Evolutionary conservation across 2,888 invertebrate genomes (phyloP).

Genomic region (Mythimna lalbum): DNA sequence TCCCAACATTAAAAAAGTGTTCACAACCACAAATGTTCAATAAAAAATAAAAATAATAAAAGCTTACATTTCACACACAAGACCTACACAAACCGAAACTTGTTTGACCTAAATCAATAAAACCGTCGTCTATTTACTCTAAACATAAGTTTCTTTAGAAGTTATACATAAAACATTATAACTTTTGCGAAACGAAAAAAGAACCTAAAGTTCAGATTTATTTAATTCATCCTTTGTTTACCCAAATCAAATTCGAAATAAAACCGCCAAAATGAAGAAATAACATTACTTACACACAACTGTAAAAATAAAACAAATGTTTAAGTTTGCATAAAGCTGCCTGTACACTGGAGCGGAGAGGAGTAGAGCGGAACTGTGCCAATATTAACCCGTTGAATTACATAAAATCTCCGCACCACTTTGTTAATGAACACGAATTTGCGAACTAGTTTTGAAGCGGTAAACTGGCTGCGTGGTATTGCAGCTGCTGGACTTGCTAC

Average conservation of each 20-base stretch:
- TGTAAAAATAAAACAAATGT: constrained; percentile 42
- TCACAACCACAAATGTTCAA: no score
- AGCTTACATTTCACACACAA: background rate
- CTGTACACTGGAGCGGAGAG: no score
- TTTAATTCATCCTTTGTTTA: background rate
- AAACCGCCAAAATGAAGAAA: constrained; percentile 9
- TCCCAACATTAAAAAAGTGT: no score
- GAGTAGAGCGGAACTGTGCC: no score
- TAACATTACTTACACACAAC: constrained; percentile 21
- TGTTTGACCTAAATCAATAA: background rate
- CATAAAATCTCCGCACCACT: no score
- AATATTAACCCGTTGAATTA: no score
- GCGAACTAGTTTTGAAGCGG: no score
- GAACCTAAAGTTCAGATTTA: background rate
- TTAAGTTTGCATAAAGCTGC: constrained; percentile 18
- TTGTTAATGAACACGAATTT: no score
- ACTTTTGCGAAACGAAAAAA: background rate
- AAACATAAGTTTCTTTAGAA: background rate
- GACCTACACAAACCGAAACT: background rate
- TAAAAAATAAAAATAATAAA: no score
- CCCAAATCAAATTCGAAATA: constrained; percentile 17
- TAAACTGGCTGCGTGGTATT: no score
- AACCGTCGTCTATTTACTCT: background rate
- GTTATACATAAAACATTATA: background rate
- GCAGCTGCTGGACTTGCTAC: no score